phyloP scores from a whole-genome alignment of 2,888 invertebrate genomes.

The Pachydiplax longipennis region DNA sequence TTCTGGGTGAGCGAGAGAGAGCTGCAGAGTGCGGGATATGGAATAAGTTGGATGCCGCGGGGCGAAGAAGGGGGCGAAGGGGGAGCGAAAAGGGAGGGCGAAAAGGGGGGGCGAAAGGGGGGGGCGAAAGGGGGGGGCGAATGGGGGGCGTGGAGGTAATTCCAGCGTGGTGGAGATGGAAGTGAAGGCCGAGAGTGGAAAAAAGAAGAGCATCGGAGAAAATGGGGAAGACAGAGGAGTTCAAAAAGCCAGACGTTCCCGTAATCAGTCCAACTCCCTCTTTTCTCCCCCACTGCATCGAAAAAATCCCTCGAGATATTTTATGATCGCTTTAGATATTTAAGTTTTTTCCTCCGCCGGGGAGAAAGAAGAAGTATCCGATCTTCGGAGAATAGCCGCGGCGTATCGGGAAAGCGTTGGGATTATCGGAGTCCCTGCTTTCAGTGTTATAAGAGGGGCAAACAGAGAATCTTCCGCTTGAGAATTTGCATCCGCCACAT shows the following conservation, averaged over 20 bases:
- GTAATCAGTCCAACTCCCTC: neutral
- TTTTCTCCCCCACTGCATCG: neutral
- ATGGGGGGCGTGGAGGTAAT: neutral
- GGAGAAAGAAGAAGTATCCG: too few relatives aligned
- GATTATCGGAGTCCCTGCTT: too few relatives aligned
- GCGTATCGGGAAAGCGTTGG: too few relatives aligned
- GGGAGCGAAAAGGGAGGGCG: too few relatives aligned
- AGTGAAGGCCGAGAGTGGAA: neutral
- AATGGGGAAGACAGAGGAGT: neutral
- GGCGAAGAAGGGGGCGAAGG: too few relatives aligned
- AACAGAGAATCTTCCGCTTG: too few relatives aligned
- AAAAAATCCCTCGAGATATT: too few relatives aligned
- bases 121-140: neutral
- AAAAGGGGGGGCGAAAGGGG: neutral
- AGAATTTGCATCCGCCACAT: too few relatives aligned
- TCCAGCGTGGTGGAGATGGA: neutral
- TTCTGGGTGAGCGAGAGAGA: neutral
- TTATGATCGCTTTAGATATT: too few relatives aligned
- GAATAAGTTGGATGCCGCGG: neutral
- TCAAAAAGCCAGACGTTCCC: neutral
- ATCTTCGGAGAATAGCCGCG: too few relatives aligned
- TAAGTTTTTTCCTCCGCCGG: too few relatives aligned
- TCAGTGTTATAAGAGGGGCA: too few relatives aligned
- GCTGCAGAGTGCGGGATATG: neutral
- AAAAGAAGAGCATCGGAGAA: neutral